phyloP scores from a whole-genome alignment of 2,113 vertebrate genomes.

The Trematocara variabile region DNA sequence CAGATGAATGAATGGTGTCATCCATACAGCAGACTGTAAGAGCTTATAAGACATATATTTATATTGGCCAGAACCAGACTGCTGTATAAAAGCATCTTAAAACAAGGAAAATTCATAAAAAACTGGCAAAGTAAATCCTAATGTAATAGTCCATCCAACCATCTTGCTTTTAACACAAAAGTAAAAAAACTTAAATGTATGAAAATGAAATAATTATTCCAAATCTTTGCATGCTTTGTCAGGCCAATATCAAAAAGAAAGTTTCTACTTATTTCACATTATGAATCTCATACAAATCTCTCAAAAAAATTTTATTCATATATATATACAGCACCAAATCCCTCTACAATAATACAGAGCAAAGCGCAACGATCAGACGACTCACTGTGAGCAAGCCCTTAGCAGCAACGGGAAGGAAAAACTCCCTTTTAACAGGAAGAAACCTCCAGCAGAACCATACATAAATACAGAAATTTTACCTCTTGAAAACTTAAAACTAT shows the following conservation, averaged over 20 bases:
- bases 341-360: neutral
- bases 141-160: neutral
- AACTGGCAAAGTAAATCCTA: neutral
- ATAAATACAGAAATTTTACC: neutral
- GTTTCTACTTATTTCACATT: neutral
- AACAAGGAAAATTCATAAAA: neutral
- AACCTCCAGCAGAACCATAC: neutral
- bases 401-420: neutral
- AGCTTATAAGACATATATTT: neutral
- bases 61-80: neutral
- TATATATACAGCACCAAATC: neutral
- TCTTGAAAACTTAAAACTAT: neutral
- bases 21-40: neutral
- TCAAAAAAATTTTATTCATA: neutral
- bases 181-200: neutral
- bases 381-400: neutral
- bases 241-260: neutral
- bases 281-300: neutral
- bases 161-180: neutral
- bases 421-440: neutral
- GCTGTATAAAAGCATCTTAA: neutral
- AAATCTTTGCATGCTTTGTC: neutral
- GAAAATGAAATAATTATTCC: neutral
- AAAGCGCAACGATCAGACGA: neutral
- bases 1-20: neutral